phyloP scores from a whole-genome alignment of 1,140 invertebrate species.

The Asobara japonica region DNA sequence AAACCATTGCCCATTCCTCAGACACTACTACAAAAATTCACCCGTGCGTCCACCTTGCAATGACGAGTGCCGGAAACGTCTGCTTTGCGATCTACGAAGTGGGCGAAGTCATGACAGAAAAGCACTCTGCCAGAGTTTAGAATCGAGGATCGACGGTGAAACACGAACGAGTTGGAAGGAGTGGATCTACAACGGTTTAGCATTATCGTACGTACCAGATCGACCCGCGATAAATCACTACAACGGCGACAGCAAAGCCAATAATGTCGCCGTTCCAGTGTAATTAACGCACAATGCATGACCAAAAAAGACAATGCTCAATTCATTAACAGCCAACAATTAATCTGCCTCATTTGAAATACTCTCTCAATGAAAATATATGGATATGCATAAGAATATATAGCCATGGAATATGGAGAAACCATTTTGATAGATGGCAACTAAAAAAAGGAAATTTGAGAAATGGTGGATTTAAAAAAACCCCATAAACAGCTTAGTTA shows the following conservation, averaged over 20 bases:
- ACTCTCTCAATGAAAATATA: no score
- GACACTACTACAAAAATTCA: constrained; percentile 90
- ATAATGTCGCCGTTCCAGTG: constrained; percentile 28
- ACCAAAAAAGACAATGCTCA: no score
- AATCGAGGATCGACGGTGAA: constrained; percentile 79
- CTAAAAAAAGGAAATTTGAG: no score
- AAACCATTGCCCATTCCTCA: no score
- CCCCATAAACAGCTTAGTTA: no score
- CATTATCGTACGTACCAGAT: constrained; percentile 80
- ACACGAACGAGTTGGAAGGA: constrained; percentile 80
- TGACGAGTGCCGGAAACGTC: constrained; percentile 83
- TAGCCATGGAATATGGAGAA: no score
- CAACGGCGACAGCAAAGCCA: constrained; percentile 40
- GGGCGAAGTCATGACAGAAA: constrained; percentile 87
- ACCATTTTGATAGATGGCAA: no score
- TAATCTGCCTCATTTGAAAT: no score
- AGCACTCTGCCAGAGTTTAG: constrained; percentile 81
- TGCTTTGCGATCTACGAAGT: constrained; percentile 86
- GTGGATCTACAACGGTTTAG: constrained; percentile 86
- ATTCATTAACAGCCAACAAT: no score
- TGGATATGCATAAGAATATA: no score
- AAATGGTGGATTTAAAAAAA: no score
- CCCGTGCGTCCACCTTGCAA: constrained; percentile 81
- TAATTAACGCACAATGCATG: constrained; percentile 15
- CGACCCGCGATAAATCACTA: constrained; percentile 48